Evolutionary conservation across 2,888 invertebrate genomes (phyloP), one percentile per base, ranked within the genome.

Genomic region (Tetragonula carbonaria): DNA sequence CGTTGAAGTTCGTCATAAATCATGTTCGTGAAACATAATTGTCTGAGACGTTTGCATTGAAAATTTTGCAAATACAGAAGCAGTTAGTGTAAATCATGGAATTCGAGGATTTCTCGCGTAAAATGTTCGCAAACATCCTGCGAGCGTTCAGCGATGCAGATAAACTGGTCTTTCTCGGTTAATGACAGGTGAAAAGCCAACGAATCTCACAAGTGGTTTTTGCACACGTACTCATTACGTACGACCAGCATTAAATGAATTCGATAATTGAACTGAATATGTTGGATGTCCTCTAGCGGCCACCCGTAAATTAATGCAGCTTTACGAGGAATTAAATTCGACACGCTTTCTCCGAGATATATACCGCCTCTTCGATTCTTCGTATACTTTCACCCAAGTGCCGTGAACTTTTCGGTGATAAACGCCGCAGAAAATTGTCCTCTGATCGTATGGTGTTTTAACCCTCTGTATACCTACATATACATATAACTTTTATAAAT

Each of bases 291-390:
- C 76, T 76, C 65, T 8, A 45, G 57, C 62, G 62, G 65, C 57
- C 50, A 82, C 76, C 76, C 83, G 76, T 83, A 67, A 74, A 79
- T 74, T 82, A 55, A 73, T 57, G 76, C 83, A 68, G 74, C 57
- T 76, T 83, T 82, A 72, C 83, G 72, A 71, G 71, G 88, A 88
- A 67, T 86, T 87, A 67, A 76, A 82, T 86, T 72, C 55, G 85
- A 88, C 75, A 76, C 75, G 88, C 76, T 88, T 83, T 83, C 83
- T 73, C 83, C 45, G 71, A n/a, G 55, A 57, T 55, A 57, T 23
- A 50, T 28, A 45, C 63, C 66, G n/a, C 16, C 33, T 38, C 45
- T 38, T 45, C 11, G 38, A 14, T 18, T 23, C n/a, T 6, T 4
- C 21, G 21, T 51, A 33, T 33, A 33, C 71, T 71, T 71, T 71